Base-by-base conservation (phyloP, 2,797 vertebrate genomes). In the Erethizon dorsatum region DNA sequence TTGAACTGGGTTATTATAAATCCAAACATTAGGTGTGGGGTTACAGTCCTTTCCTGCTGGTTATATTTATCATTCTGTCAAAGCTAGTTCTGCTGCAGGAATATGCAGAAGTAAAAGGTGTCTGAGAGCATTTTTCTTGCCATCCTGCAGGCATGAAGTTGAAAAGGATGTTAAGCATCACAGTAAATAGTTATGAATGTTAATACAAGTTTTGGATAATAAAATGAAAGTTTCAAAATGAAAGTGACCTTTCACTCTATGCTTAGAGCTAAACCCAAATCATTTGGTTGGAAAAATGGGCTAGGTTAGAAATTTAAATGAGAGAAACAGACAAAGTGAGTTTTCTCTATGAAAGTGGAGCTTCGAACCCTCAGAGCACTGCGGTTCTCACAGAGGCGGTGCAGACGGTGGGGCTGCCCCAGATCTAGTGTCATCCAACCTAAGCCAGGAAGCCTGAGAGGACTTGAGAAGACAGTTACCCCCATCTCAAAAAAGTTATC, bases 51-150 rank as follows among this genome's bases (percentile, higher is more conserved):
- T 86, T 94, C 73, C 79, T 79, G 47, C 56, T 65, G 31, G 56
- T 50, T 5, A 3, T 79, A 75, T 96, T 97, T 95, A 90, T 96
- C 88, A 83, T 83, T 83, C 45, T 95, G 73, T 95, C 57, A 90
- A 83, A 94, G 91, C 52, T 65, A 69, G n/a, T 47, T 59, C 77
- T 92, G 24, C 37, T 56, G 17, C 47, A 59, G 92, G 65, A 69
- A n/a, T 78, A 59, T 85, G 56, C 52, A 52, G 31, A 83, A 86
- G 26, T 67, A 41, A 41, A 78, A 87, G 54, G 45, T 84, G 54
- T 89, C 24, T 59, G 22, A 77, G 79, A 65, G 83, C 4, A 59
- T 90, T 52, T 52, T 88, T 79, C 50, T 65, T 83, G 41, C 52
- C 61, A 61, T 82, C 5, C 45, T n/a, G 17, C 28, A 75, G 61